A percentile compares a stretch with the other conserved stretches of the same genome.
Evolutionary conservation across 2,888 invertebrate genomes (phyloP).

Genomic region (Pyrochroa serraticornis): DNA sequence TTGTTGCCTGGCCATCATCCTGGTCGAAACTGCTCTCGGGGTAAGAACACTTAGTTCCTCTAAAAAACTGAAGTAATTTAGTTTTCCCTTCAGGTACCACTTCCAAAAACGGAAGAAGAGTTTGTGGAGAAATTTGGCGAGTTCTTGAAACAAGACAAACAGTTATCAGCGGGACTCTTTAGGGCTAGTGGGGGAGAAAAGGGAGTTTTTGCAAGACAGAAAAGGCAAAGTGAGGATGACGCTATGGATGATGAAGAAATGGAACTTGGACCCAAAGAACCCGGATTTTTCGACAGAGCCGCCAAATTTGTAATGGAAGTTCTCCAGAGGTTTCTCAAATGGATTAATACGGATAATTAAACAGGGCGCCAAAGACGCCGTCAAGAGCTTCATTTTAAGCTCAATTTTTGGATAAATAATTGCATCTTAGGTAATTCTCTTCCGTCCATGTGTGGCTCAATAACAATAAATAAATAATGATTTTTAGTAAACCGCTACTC

Average conservation of each 20-base stretch:
- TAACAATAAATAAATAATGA: constrained; percentile 8
- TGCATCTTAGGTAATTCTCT: neutral
- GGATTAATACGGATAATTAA: constrained; percentile 56
- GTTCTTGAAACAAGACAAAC: constrained; percentile 51
- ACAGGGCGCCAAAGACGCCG: constrained; percentile 27
- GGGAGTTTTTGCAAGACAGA: constrained; percentile 18
- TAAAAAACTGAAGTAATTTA: constrained; percentile 3
- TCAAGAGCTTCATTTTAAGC: constrained; percentile 28
- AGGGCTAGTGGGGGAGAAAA: constrained; percentile 10
- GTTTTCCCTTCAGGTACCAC: constrained; percentile 21
- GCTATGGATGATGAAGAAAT: constrained; percentile 29
- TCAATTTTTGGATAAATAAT: constrained; percentile 27
- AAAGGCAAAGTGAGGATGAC: constrained; percentile 33
- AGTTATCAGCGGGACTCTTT: constrained; percentile 34
- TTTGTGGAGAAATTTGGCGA: constrained; percentile 39
- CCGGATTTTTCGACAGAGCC: constrained; percentile 56
- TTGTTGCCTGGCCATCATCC: constrained; percentile 23
- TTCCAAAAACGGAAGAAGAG: constrained; percentile 44
- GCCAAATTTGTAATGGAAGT: constrained; percentile 57
- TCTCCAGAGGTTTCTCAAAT: constrained; percentile 57
- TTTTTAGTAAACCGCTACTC: neutral
- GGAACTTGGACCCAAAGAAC: constrained; percentile 31
- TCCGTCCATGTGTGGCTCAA: neutral
- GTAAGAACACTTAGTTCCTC: constrained; percentile 25
- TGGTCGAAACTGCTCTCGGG: constrained; percentile 25